Percentiles rank a stretch among this genome's conserved stretches.
Conservation (phyloP, 2,888 invertebrate genomes). For the Mellilla xanthometata region DNA sequence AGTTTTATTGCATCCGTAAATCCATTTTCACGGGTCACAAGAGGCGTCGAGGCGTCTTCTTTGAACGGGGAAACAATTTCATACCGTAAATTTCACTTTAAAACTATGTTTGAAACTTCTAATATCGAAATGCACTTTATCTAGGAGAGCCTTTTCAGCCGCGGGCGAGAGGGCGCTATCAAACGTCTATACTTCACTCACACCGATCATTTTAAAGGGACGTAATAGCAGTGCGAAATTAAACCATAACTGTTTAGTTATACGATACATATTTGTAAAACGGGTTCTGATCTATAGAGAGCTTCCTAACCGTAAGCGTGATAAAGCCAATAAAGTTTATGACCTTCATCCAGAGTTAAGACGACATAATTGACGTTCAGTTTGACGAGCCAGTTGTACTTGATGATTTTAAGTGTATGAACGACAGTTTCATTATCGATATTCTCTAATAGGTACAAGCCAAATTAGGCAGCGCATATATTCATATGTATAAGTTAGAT, state of each 20-base stretch:
- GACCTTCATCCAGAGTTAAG: constrained; percentile 58
- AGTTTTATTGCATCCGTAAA: constrained; percentile 40
- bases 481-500: too few relatives aligned
- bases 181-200: constrained; percentile 54
- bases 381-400: too few relatives aligned
- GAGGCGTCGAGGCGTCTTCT: constrained; percentile 26
- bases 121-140: constrained; percentile 81
- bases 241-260: constrained; percentile 34
- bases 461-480: too few relatives aligned
- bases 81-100: constrained; percentile 66
- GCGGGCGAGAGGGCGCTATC: constrained; percentile 69
- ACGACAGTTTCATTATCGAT: too few relatives aligned
- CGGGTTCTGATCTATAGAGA: constrained; percentile 28
- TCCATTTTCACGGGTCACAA: constrained; percentile 37
- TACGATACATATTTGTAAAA: constrained; percentile 51
- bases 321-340: constrained; percentile 73
- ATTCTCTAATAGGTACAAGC: too few relatives aligned
- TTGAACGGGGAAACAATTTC: constrained; percentile 56
- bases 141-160: constrained; percentile 66
- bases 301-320: constrained; percentile 55
- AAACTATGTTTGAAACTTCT: constrained; percentile 73
- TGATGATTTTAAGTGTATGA: too few relatives aligned
- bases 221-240: constrained; percentile 39
- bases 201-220: constrained; percentile 29
- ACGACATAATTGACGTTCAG: constrained; percentile 49